Evolutionary conservation across 2,113 vertebrate genomes (phyloP).

Genomic region (Lepus europaeus): DNA sequence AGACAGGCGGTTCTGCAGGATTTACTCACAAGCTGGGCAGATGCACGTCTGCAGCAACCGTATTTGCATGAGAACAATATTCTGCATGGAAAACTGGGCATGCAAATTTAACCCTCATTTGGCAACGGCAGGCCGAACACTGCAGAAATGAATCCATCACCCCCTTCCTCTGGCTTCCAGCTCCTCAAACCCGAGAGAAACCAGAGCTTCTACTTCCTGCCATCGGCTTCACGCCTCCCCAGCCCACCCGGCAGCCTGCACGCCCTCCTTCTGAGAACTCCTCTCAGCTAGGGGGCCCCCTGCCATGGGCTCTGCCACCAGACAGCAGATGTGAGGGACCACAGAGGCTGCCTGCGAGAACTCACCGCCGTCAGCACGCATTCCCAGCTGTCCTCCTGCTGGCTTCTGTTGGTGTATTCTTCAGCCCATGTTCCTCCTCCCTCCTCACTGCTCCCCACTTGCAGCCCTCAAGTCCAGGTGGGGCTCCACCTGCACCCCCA

Average conservation of each 20-base stretch:
- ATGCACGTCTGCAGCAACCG: not conserved
- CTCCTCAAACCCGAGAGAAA: constrained; percentile 18
- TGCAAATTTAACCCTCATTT: constrained; percentile 46
- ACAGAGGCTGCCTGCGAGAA: not conserved
- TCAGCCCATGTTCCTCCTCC: not conserved
- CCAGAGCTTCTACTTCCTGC: constrained; percentile 22
- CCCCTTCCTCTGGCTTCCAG: constrained; percentile 43
- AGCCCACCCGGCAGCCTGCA: not conserved
- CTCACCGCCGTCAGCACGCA: not conserved
- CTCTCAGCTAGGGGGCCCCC: not conserved
- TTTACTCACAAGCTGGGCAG: not conserved
- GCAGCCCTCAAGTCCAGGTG: not conserved
- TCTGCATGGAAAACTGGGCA: constrained; percentile 12
- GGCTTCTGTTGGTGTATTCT: not conserved
- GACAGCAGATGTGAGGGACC: not conserved
- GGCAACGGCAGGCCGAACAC: not conserved
- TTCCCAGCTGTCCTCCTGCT: not conserved
- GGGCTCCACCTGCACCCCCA: not conserved
- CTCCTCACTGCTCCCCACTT: not conserved
- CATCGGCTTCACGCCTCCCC: not conserved
- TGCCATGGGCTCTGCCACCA: not conserved
- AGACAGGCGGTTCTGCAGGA: not conserved
- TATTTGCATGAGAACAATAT: constrained; percentile 57
- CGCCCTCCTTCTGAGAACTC: not conserved
- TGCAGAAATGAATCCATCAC: constrained; percentile 21